Conservation (phyloP, 2,888 invertebrate species). For the Latrodectus hesperus region DNA sequence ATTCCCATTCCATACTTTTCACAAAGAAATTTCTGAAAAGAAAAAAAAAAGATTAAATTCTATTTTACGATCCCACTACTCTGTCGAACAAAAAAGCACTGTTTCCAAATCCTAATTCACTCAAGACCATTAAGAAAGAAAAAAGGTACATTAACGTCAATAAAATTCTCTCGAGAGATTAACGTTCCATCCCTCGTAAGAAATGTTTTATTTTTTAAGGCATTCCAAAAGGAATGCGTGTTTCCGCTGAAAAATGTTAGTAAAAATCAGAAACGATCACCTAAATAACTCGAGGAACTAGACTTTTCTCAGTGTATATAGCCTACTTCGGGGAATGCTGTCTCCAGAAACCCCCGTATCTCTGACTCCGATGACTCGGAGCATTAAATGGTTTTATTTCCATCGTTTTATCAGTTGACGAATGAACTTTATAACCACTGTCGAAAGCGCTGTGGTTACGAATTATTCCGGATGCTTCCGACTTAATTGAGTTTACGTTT, state of each 20-base stretch:
- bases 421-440: conserved; percentile 26
- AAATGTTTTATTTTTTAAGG: background rate
- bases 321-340: background rate
- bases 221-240: conserved; percentile 5
- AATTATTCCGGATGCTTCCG: conserved; percentile 28
- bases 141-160: conserved; percentile 3
- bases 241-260: background rate
- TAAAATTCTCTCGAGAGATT: background rate
- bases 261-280: background rate
- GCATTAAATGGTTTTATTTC: conserved; percentile 22
- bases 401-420: conserved; percentile 21
- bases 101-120: conserved; percentile 2
- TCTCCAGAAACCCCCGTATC: background rate
- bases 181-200: background rate
- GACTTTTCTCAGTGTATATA: background rate
- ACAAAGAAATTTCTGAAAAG: background rate
- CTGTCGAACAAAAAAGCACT: background rate
- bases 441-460: conserved; percentile 7
- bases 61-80: background rate
- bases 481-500: conserved; percentile 34
- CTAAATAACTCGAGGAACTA: background rate
- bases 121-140: background rate
- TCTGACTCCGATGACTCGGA: background rate
- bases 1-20: too few relatives aligned
- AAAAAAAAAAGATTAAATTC: background rate